Percentiles rank a stretch among this genome's conserved stretches.
Conservation (phyloP, 2,797 vertebrate species). For the Crotalus adamanteus region DNA sequence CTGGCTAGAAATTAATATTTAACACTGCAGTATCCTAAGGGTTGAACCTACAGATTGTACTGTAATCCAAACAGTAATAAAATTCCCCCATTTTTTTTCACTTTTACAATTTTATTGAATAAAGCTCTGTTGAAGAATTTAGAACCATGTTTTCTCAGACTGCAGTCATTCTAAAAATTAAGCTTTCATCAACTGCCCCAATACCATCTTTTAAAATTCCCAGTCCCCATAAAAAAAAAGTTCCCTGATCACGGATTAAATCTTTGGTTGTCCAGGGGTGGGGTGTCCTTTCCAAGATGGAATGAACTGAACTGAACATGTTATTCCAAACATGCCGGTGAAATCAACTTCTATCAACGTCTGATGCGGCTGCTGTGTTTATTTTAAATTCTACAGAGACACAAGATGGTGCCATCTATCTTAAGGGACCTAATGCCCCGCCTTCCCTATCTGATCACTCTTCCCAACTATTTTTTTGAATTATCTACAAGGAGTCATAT, state of each 20-base stretch:
- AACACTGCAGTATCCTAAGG: neutral
- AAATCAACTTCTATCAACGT: neutral
- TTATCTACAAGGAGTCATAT: neutral
- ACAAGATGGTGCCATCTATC: neutral
- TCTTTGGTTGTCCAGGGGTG: neutral
- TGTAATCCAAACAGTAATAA: neutral
- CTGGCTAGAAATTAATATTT: neutral
- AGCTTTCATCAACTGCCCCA: neutral
- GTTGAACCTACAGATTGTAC: neutral
- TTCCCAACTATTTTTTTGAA: neutral
- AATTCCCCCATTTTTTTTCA: neutral
- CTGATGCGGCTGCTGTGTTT: neutral
- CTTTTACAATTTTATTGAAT: neutral
- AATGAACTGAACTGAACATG: neutral
- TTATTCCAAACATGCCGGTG: neutral
- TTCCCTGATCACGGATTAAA: neutral
- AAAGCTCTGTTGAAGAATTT: neutral
- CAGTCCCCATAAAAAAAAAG: neutral
- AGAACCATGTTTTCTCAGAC: neutral
- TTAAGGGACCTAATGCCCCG: neutral
- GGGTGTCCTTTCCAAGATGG: neutral
- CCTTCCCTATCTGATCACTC: neutral
- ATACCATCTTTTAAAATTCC: neutral
- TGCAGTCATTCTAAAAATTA: neutral
- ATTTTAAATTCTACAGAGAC: neutral